Evolutionary conservation across 2,888 invertebrate genomes (phyloP).

Genomic region (Actias luna): DNA sequence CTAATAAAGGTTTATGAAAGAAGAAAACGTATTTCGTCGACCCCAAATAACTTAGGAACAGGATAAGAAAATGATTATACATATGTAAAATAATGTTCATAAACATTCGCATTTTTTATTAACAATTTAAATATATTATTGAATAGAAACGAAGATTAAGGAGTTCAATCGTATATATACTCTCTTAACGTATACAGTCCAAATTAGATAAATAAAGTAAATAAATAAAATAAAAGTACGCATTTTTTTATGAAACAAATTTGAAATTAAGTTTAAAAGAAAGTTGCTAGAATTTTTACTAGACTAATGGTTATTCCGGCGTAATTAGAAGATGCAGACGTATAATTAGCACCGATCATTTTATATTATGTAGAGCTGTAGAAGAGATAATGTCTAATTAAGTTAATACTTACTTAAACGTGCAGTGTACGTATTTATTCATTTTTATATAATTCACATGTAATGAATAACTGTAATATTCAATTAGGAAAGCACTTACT

Average conservation of each 20-base stretch:
- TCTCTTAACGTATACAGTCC: background rate
- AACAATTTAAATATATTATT: too few species aligned
- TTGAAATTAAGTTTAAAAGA: background rate
- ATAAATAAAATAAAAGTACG: background rate
- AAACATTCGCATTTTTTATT: too few species aligned
- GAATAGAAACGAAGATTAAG: too few species aligned
- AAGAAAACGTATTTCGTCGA: too few species aligned
- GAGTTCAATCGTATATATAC: too few species aligned
- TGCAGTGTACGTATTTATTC: background rate
- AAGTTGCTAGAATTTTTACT: background rate
- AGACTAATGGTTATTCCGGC: background rate
- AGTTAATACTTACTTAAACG: background rate
- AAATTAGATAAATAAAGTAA: background rate
- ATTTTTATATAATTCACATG: background rate
- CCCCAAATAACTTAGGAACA: too few species aligned
- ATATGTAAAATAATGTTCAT: too few species aligned
- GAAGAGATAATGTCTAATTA: background rate
- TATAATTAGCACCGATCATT: background rate
- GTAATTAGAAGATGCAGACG: background rate
- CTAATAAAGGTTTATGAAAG: too few species aligned
- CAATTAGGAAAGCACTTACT: too few species aligned
- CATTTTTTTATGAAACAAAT: background rate
- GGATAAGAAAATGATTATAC: too few species aligned
- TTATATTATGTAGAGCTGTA: background rate
- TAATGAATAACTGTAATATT: too few species aligned